phyloP scores from a whole-genome alignment of 2,113 vertebrate genomes.

The Charadrius vociferus region DNA sequence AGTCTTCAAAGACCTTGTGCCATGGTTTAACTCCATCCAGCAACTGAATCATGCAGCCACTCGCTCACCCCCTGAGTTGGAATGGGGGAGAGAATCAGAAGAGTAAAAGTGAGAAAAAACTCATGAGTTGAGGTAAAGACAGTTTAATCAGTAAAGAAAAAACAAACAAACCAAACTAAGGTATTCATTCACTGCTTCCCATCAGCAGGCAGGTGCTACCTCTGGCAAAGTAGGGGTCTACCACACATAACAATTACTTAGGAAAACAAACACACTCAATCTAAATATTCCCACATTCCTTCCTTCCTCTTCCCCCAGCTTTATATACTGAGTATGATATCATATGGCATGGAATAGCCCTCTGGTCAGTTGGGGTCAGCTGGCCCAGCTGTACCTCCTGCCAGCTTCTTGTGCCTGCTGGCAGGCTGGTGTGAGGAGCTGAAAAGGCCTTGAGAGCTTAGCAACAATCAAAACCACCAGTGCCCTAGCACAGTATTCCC shows the following conservation, averaged over 20 bases:
- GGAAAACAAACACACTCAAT: background rate
- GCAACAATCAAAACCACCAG: background rate
- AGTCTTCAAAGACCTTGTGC: background rate
- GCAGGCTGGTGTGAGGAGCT: background rate
- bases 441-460: background rate
- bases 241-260: background rate
- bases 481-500: background rate
- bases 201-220: background rate
- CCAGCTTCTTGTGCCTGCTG: background rate
- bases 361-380: background rate
- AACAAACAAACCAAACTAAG: background rate
- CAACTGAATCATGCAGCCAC: background rate
- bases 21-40: background rate
- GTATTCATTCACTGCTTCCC: background rate
- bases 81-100: background rate
- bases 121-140: background rate
- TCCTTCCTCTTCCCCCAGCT: background rate
- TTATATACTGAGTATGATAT: background rate
- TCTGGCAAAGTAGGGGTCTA: background rate
- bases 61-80: background rate
- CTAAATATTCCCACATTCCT: background rate
- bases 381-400: too few relatives aligned
- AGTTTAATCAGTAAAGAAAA: background rate
- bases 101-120: background rate
- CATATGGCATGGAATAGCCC: background rate